A percentile compares a stretch with the other conserved stretches of the same genome.
Evolutionary conservation across 2,113 vertebrate species (phyloP).

Genomic region (Bufo gargarizans): DNA sequence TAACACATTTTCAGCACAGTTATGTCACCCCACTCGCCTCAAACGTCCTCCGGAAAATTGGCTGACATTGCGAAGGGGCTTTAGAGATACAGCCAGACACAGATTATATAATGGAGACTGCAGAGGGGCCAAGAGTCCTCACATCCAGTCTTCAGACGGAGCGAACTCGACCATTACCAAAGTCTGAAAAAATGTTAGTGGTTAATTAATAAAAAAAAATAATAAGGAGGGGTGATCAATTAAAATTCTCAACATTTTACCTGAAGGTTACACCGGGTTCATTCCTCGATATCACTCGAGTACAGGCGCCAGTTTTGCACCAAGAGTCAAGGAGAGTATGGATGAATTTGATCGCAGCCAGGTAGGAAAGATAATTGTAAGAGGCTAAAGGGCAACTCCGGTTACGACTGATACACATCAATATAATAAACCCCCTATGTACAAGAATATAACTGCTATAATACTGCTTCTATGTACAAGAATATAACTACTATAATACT

Average conservation of each 20-base stretch:
- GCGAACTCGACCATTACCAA: background rate
- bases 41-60: background rate
- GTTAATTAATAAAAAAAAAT: too few relatives aligned
- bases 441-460: background rate
- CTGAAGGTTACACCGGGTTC: conserved; percentile 43
- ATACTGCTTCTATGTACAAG: background rate
- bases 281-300: background rate
- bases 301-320: background rate
- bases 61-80: conserved; percentile 3
- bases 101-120: background rate
- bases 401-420: too few relatives aligned
- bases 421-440: too few relatives aligned
- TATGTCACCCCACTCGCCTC: background rate
- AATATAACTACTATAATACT: conserved; percentile 6
- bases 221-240: background rate
- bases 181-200: background rate
- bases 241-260: background rate
- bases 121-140: too few relatives aligned
- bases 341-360: conserved; percentile 43
- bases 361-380: background rate
- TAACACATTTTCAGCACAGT: background rate
- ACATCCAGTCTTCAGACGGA: background rate
- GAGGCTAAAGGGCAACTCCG: background rate
- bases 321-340: conserved; percentile 30
- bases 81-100: background rate